Evolutionary conservation across 1,140 invertebrate species (phyloP).

Genomic region (Doryteuthis pealeii): DNA sequence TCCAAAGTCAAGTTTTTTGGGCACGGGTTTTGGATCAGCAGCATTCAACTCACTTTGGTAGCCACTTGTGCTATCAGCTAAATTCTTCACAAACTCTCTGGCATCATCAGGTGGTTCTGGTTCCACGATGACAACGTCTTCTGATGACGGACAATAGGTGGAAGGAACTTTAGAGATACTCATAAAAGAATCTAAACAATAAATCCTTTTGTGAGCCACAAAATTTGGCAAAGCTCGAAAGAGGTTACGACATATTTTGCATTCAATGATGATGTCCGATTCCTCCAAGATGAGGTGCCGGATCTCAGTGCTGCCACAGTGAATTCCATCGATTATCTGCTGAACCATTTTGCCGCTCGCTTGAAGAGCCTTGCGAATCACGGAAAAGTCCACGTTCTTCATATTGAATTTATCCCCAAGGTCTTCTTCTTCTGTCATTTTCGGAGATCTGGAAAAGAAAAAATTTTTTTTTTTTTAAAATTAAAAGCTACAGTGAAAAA

Average conservation of each 20-base stretch:
- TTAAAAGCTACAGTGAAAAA: too few species aligned
- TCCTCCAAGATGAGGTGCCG: constrained; percentile 72
- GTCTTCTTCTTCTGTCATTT: too few species aligned
- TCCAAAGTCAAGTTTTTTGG: constrained; percentile 2
- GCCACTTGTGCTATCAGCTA: neutral
- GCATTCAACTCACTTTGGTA: neutral
- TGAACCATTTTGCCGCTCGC: constrained; percentile 41
- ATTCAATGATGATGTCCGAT: constrained; percentile 83
- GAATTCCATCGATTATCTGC: constrained; percentile 35
- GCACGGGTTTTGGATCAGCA: neutral
- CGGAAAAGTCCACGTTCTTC: constrained; percentile 22
- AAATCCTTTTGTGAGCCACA: constrained; percentile 79
- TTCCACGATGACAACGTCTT: constrained; percentile 45
- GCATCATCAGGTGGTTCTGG: constrained; percentile 37
- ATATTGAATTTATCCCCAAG: neutral
- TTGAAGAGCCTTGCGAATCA: constrained; percentile 43
- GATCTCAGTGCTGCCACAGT: constrained; percentile 60
- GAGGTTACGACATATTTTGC: constrained; percentile 79
- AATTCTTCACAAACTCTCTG: neutral
- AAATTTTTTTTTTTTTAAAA: too few species aligned
- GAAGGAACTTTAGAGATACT: constrained; percentile 17
- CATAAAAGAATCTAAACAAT: constrained; percentile 65
- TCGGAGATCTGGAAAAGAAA: too few species aligned
- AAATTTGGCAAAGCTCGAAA: constrained; percentile 82
- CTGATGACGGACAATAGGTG: constrained; percentile 13